A percentile compares a stretch with the other conserved stretches of the same genome.
phyloP scores from a whole-genome alignment of 1,140 invertebrate species.

The Plutomurus gul region DNA sequence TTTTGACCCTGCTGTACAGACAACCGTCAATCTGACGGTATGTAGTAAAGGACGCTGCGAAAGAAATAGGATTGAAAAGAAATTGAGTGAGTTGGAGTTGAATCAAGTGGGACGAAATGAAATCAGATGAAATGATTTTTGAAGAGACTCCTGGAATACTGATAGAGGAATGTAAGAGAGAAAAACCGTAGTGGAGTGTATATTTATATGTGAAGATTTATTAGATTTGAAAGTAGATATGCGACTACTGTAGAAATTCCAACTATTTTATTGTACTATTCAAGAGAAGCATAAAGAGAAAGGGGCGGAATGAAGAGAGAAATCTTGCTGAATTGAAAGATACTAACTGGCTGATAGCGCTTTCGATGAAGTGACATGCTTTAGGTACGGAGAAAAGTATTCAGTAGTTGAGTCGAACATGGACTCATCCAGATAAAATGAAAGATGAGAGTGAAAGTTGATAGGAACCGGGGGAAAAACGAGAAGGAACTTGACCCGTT shows the following conservation, averaged over 20 bases:
- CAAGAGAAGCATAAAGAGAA: too few species aligned
- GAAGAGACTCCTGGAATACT: background rate
- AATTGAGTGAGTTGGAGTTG: background rate
- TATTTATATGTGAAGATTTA: background rate
- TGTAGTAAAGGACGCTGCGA: background rate
- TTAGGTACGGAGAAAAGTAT: background rate
- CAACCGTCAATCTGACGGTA: too few species aligned
- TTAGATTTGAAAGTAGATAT: background rate
- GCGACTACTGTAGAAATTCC: too few species aligned
- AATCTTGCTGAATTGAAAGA: too few species aligned
- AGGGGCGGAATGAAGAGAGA: background rate
- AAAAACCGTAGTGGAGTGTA: background rate
- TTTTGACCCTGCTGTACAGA: too few species aligned
- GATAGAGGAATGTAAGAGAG: background rate
- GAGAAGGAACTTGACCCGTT: background rate
- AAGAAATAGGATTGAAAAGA: background rate
- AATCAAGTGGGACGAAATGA: conserved; percentile 3
- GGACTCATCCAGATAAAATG: background rate
- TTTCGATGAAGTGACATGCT: too few species aligned
- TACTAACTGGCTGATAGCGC: too few species aligned
- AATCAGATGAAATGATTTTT: conserved; percentile 25
- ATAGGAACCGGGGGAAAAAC: background rate
- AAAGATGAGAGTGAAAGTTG: background rate
- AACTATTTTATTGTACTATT: too few species aligned
- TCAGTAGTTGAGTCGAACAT: too few species aligned